Percentiles rank a stretch among this genome's conserved stretches.
Conservation (phyloP, 2,888 invertebrate genomes). For the Macropis europaea region DNA sequence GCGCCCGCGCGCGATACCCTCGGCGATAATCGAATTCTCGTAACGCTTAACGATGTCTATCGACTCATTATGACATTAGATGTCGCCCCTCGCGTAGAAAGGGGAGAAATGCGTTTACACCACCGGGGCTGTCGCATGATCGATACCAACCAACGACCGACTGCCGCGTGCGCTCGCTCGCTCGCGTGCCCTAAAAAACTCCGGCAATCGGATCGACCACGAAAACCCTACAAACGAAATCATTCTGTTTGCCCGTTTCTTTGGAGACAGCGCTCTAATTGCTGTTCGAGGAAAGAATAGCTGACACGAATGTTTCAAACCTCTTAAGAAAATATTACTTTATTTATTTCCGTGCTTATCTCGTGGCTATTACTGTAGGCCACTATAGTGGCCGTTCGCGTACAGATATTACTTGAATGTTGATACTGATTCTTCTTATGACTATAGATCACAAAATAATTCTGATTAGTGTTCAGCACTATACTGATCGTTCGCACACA, state of each 20-base stretch:
- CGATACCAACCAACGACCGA: conserved; percentile 48
- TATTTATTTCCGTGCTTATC: too few species aligned
- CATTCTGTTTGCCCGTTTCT: conserved; percentile 25
- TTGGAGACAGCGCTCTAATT: conserved; percentile 19
- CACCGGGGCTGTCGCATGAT: conserved; percentile 55
- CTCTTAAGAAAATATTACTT: too few species aligned
- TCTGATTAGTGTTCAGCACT: too few species aligned
- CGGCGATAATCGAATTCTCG: conserved; percentile 59
- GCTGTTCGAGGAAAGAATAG: too few species aligned
- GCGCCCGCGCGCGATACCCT: conserved; percentile 8
- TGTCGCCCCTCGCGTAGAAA: conserved; percentile 49
- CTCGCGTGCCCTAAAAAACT: conserved; percentile 38
- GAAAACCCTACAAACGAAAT: background rate
- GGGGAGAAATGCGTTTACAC: conserved; percentile 58
- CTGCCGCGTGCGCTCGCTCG: conserved; percentile 6
- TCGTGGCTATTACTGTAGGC: too few species aligned
- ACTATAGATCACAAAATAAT: too few species aligned
- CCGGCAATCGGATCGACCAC: conserved; percentile 4
- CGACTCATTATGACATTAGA: conserved; percentile 62
- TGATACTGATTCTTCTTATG: too few species aligned
- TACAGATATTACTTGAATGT: too few species aligned
- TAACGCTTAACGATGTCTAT: conserved; percentile 57
- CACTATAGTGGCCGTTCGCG: too few species aligned
- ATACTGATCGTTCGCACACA: too few species aligned
- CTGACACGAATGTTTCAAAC: too few species aligned